These are phyloP conservation scores for Beroe ovata DNA, from an alignment of 37 sponge, comb jelly and placozoan species.

Conservation along the genomic window DNA sequence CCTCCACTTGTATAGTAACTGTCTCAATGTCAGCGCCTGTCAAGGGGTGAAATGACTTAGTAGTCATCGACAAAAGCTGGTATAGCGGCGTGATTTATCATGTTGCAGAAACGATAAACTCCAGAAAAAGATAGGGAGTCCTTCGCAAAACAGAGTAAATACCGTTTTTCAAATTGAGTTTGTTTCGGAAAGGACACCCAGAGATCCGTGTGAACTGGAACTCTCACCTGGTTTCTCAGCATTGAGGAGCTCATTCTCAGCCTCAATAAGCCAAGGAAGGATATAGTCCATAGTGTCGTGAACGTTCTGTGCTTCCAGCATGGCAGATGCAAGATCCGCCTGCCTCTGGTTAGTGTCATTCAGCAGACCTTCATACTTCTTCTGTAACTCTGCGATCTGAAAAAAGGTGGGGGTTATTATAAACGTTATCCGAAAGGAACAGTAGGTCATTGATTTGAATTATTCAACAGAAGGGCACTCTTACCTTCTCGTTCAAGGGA, in stretches of 20 bases:
- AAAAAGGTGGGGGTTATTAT: background rate
- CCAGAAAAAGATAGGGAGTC: no score
- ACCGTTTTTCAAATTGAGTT: no score
- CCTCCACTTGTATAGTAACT: conserved; percentile 6
- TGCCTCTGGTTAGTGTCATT: conserved; percentile 1
- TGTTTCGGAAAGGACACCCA: no score
- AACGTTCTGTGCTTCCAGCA: conserved; percentile 39
- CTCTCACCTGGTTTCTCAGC: conserved; percentile 46
- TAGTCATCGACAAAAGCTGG: no score
- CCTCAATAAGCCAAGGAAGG: conserved; percentile 11
- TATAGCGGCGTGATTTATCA: no score
- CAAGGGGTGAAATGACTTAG: no score
- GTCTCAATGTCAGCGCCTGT: conserved; percentile 61
- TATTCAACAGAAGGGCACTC: background rate
- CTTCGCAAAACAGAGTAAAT: no score
- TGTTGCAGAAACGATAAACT: no score
- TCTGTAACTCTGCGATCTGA: conserved; percentile 58
- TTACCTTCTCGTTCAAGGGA: conserved; percentile 14
- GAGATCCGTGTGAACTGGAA: no score
- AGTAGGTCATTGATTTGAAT: no score
- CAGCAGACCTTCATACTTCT: conserved; percentile 57
- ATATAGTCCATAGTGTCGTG: conserved; percentile 48
- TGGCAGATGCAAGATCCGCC: conserved; percentile 5
- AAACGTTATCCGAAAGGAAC: no score
- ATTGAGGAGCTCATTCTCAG: conserved; percentile 36